phyloP scores from a whole-genome alignment of 2,888 invertebrate species.

The Orchesella flavescens region DNA sequence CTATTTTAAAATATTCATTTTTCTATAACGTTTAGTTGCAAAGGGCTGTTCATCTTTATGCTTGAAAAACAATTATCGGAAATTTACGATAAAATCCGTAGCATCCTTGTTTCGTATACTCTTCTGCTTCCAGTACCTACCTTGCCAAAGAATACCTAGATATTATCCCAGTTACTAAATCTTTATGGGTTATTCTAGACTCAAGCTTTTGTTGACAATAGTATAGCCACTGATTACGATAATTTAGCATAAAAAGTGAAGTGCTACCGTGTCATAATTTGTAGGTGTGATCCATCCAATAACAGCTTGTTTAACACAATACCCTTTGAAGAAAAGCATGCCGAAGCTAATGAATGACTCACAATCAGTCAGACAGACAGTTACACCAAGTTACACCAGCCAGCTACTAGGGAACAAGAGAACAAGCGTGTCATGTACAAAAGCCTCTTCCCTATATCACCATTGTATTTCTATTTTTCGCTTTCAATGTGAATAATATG shows the following conservation, averaged over 20 bases:
- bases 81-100: conserved; percentile 16
- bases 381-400: no score
- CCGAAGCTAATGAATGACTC: no score
- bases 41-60: neutral
- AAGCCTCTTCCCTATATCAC: neutral
- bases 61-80: conserved; percentile 26
- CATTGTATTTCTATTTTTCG: neutral
- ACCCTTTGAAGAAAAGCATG: no score
- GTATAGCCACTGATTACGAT: neutral
- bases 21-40: no score
- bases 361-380: no score
- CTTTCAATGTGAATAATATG: conserved; percentile 22
- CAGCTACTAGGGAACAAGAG: neutral
- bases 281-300: no score
- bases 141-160: no score
- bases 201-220: neutral
- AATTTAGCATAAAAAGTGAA: neutral
- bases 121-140: neutral
- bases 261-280: no score
- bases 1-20: no score
- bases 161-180: no score
- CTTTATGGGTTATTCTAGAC: no score
- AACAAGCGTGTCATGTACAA: conserved; percentile 30
- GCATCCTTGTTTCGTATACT: conserved; percentile 11
- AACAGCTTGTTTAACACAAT: no score